phyloP scores from a whole-genome alignment of 2,797 vertebrate genomes.

The Sebastolobus alascanus region DNA sequence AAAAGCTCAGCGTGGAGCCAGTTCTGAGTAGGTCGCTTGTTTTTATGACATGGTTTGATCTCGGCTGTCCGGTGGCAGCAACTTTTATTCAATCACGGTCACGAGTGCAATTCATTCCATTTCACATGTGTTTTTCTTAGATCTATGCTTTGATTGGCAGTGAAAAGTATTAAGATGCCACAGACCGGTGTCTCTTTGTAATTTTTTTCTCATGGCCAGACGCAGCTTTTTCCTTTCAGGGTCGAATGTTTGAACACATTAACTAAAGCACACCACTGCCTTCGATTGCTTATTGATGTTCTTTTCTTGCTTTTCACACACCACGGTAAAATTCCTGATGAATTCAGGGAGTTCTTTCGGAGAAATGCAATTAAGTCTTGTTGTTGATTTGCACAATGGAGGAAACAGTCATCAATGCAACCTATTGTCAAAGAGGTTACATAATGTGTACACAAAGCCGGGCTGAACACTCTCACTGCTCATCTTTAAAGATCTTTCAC shows the following conservation, averaged over 20 bases:
- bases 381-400: neutral
- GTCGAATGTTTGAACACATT: neutral
- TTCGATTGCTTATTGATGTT: neutral
- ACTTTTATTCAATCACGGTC: neutral
- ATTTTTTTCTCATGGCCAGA: neutral
- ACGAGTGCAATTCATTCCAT: neutral
- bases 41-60: slow-evolving; percentile 26
- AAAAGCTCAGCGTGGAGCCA: slow-evolving; percentile 48
- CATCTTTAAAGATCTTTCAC: slow-evolving; percentile 8
- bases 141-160: neutral
- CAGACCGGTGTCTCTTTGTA: neutral
- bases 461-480: neutral
- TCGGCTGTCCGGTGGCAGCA: neutral
- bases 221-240: neutral
- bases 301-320: neutral
- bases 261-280: neutral
- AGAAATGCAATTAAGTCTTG: slow-evolving; percentile 12
- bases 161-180: neutral
- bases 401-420: slow-evolving; percentile 46
- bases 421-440: slow-evolving; percentile 49
- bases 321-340: neutral
- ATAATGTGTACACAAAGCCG: slow-evolving; percentile 33
- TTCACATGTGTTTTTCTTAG: neutral
- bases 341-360: neutral
- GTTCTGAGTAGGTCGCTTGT: slow-evolving; percentile 19